Conservation (phyloP, 1,140 invertebrate species). For the Drosophila miranda region DNA sequence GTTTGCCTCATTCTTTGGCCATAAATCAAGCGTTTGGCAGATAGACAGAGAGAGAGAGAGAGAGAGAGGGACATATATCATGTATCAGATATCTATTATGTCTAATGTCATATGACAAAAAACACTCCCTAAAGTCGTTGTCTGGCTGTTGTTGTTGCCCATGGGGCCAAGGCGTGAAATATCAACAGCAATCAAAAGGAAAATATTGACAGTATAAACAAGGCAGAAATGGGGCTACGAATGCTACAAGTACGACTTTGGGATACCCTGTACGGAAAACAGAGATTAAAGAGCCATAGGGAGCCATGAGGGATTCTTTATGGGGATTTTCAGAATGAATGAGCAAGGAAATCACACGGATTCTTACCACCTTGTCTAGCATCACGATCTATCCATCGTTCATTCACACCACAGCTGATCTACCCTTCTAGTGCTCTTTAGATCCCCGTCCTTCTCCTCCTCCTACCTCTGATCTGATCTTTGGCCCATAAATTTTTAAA, state of each 20-base stretch:
- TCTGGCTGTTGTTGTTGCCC: conserved; percentile 30
- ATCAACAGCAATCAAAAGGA: conserved; percentile 67
- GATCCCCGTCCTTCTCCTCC: conserved; percentile 1
- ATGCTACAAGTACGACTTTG: conserved; percentile 11
- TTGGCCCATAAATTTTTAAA: conserved; percentile 64
- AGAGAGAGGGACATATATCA: conserved; percentile 19
- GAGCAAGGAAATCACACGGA: not conserved
- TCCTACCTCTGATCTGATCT: not conserved
- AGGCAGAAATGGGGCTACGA: conserved; percentile 13
- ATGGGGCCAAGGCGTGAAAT: conserved; percentile 69
- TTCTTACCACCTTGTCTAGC: too few species aligned
- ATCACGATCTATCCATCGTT: not conserved
- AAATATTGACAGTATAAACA: conserved; percentile 67
- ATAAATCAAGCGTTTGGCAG: conserved; percentile 46
- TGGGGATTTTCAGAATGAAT: too few species aligned
- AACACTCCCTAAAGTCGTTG: conserved; percentile 54
- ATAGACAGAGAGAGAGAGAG: conserved; percentile 1
- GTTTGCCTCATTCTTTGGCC: conserved; percentile 21
- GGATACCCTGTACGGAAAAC: conserved; percentile 14
- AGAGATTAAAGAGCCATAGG: not conserved
- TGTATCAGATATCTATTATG: conserved; percentile 55
- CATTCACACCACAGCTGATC: not conserved
- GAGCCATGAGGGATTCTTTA: too few species aligned
- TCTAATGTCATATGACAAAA: conserved; percentile 47
- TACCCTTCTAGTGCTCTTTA: not conserved